Conservation (phyloP, 1,140 invertebrate genomes). For the Octopus bimaculoides region DNA sequence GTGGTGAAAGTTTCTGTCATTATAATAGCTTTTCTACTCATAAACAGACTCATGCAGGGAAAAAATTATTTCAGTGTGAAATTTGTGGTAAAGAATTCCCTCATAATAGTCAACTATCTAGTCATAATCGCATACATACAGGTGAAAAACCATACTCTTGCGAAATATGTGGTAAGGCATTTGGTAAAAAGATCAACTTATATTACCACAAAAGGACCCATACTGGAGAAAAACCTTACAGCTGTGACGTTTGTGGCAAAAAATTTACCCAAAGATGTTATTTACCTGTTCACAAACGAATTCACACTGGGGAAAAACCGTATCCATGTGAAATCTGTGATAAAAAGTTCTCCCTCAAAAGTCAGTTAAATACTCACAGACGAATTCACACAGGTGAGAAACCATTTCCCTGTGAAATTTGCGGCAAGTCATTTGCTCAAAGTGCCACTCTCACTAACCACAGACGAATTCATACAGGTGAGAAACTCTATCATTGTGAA, state of each 20-base stretch:
- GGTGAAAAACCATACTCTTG: conserved; percentile 97
- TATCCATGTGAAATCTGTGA: conserved; percentile 83
- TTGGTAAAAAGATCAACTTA: neutral
- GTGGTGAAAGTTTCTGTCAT: conserved; percentile 14
- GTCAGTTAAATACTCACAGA: conserved; percentile 89
- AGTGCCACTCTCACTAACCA: conserved; percentile 34
- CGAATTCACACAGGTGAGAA: conserved; percentile 96
- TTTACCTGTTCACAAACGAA: conserved; percentile 75
- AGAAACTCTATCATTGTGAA: conserved; percentile 21
- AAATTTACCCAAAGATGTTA: conserved; percentile 93
- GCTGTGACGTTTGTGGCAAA: conserved; percentile 84
- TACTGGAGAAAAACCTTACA: conserved; percentile 84
- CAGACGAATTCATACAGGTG: conserved; percentile 25
- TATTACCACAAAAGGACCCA: neutral
- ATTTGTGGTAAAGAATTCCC: conserved; percentile 94
- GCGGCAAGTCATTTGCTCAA: conserved; percentile 53
- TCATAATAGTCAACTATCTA: conserved; percentile 87
- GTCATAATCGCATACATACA: conserved; percentile 90
- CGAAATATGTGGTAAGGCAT: conserved; percentile 70
- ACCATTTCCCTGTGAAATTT: conserved; percentile 94
- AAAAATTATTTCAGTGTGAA: conserved; percentile 66
- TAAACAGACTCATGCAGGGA: conserved; percentile 16
- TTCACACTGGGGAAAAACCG: conserved; percentile 21
- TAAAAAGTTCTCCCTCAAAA: conserved; percentile 91
- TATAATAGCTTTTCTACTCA: neutral